These are phyloP conservation scores for Periophthalmus magnuspinnatus DNA, from an alignment of 2,797 vertebrate species.

Conservation along the genomic window DNA sequence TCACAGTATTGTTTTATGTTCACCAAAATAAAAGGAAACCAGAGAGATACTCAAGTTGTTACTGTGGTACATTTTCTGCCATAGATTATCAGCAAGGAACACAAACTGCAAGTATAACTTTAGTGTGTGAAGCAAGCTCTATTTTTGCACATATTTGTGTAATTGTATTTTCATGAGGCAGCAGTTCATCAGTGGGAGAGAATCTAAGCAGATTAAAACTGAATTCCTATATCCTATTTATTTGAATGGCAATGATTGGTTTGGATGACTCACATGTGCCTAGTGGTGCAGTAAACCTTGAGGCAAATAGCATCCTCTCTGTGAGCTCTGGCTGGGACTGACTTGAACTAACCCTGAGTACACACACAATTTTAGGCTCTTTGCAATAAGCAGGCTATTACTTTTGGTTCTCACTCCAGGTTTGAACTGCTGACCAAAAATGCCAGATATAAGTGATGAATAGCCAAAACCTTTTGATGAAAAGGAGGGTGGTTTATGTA, in stretches of 20 bases:
- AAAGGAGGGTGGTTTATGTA: no score
- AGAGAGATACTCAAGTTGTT: no score
- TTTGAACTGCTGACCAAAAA: not conserved
- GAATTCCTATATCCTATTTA: constrained; percentile 53
- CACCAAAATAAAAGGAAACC: not conserved
- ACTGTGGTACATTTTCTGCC: not conserved
- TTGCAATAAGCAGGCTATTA: not conserved
- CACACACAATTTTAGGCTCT: constrained; percentile 2
- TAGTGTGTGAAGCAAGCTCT: constrained; percentile 15
- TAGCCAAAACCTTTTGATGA: not conserved
- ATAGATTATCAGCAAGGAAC: not conserved
- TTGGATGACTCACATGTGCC: constrained; percentile 50
- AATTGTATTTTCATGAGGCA: constrained; percentile 62
- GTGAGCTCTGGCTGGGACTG: not conserved
- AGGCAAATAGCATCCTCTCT: constrained; percentile 37
- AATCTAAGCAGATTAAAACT: constrained; percentile 38
- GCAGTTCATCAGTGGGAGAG: constrained; percentile 38
- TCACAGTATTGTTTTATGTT: constrained; percentile 1
- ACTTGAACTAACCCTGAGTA: not conserved
- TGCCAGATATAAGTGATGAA: not conserved
- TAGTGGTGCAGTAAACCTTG: constrained; percentile 30
- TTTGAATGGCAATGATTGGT: constrained; percentile 61
- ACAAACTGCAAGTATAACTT: not conserved
- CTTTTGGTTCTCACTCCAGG: not conserved
- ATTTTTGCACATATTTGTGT: constrained; percentile 51